Conservation (phyloP, 2,113 vertebrate species). For the Megaceryle torquata region DNA sequence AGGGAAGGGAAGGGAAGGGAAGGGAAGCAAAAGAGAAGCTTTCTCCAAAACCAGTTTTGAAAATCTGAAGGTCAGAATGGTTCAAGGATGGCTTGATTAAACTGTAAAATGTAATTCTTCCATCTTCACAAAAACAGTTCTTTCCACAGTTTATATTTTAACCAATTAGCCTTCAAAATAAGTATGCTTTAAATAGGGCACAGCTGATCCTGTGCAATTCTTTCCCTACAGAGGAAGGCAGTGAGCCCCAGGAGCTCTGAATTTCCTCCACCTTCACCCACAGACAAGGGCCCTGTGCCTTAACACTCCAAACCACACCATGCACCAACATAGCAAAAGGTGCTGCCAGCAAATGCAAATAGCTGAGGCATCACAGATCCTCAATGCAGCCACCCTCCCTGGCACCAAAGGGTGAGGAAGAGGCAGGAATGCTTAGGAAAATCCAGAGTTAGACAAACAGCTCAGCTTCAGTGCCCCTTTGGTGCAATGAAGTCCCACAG, state of each 20-base stretch:
- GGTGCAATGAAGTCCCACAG: not conserved
- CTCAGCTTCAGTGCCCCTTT: not conserved
- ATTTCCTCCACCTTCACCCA: not conserved
- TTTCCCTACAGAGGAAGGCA: not conserved
- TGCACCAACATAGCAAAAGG: not conserved
- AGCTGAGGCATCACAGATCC: not conserved
- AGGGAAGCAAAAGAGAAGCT: not conserved
- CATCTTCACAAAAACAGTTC: not conserved
- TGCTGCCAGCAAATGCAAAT: not conserved
- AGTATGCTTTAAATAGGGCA: not conserved
- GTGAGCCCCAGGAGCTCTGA: not conserved
- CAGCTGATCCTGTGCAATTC: not conserved
- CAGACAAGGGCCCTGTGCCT: not conserved
- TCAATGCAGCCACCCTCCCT: not conserved
- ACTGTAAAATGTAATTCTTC: not conserved
- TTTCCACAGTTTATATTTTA: not conserved
- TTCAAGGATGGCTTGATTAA: not conserved
- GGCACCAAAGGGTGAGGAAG: not conserved
- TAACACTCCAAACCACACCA: not conserved
- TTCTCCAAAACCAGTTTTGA: not conserved
- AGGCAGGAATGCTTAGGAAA: not conserved
- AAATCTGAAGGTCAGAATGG: not conserved
- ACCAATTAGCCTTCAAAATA: not conserved
- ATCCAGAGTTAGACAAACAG: not conserved
- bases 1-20: too few species aligned